Percentiles rank a stretch among this genome's conserved stretches.
phyloP scores from a whole-genome alignment of 1,140 invertebrate species.

The Drosophila nebulosa region DNA sequence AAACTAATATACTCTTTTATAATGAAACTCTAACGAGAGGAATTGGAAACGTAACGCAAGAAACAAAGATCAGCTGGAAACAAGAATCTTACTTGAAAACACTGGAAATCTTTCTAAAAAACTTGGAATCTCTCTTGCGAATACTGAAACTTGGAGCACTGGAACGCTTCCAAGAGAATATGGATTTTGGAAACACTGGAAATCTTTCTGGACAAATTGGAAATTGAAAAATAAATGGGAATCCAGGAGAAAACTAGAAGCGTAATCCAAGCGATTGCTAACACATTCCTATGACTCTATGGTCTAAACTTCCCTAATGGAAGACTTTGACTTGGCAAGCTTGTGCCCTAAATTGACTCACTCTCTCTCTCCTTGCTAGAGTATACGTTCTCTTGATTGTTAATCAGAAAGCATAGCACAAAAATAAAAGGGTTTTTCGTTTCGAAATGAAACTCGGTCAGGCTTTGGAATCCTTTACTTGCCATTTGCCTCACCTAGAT shows the following conservation, averaged over 20 bases:
- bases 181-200: too few species aligned
- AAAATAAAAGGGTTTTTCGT: background rate
- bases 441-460: constrained; percentile 39
- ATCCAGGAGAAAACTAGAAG: too few species aligned
- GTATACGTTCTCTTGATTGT: constrained; percentile 47
- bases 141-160: too few species aligned
- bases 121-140: too few species aligned
- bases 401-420: constrained; percentile 16
- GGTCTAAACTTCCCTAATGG: too few species aligned
- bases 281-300: background rate
- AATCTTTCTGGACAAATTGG: too few species aligned
- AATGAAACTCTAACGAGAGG: too few species aligned
- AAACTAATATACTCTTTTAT: background rate
- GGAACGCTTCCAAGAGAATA: too few species aligned
- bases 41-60: too few species aligned
- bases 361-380: constrained; percentile 24
- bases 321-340: background rate
- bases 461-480: constrained; percentile 4
- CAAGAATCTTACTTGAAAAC: background rate
- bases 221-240: too few species aligned
- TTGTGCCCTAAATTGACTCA: background rate
- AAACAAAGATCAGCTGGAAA: background rate
- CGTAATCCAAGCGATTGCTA: background rate
- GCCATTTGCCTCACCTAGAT: constrained; percentile 45
- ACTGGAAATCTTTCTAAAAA: background rate